phyloP scores from a whole-genome alignment of 1,140 invertebrate species.

The Cotesia glomerata region DNA sequence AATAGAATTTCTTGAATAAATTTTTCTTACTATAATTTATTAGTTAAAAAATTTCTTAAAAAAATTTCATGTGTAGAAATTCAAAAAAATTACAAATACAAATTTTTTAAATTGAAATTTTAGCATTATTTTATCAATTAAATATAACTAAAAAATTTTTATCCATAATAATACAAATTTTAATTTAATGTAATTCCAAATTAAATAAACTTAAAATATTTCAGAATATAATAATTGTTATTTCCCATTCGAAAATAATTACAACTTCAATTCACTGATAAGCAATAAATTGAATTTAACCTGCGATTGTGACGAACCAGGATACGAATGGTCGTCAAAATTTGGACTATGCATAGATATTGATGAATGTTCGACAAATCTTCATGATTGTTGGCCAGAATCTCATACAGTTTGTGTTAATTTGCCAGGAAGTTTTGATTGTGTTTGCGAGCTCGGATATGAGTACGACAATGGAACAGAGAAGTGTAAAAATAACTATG shows the following conservation, averaged over 20 bases:
- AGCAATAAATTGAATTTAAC: constrained; percentile 67
- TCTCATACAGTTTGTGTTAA: constrained; percentile 66
- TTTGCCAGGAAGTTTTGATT: constrained; percentile 63
- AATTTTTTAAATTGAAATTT: no score
- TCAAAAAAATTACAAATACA: no score
- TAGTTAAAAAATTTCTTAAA: no score
- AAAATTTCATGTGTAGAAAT: no score
- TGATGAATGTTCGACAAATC: constrained; percentile 65
- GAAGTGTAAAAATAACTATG: neutral
- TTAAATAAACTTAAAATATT: neutral
- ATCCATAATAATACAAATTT: no score
- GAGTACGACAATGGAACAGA: constrained; percentile 31
- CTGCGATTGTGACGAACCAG: constrained; percentile 62
- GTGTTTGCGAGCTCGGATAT: constrained; percentile 63
- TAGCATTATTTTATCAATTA: no score
- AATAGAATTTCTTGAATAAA: no score
- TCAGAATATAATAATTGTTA: constrained; percentile 52
- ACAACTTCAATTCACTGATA: constrained; percentile 62
- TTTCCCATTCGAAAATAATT: constrained; percentile 62
- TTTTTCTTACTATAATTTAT: no score
- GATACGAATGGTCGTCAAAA: constrained; percentile 66
- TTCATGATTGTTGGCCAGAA: constrained; percentile 57
- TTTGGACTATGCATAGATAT: constrained; percentile 69
- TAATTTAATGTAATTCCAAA: no score
- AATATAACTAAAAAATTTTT: no score